Percentiles rank a stretch among this genome's conserved stretches.
These are phyloP conservation scores for Actias luna DNA, from an alignment of 2,888 invertebrate genomes.

Conservation along the genomic window DNA sequence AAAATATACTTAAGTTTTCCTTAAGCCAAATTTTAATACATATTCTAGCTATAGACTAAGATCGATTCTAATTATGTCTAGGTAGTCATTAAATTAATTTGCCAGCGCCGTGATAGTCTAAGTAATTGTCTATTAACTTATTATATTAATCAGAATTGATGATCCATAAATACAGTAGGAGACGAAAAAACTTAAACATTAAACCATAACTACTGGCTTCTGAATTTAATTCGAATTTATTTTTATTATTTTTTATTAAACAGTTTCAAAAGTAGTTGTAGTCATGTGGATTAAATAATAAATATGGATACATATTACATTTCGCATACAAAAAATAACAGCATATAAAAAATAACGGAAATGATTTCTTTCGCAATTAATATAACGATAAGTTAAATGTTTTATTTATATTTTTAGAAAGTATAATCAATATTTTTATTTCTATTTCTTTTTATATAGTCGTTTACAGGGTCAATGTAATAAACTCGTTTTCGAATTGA, in stretches of 20 bases:
- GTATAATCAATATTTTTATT: no score
- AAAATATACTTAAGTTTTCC: no score
- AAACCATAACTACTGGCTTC: constrained; percentile 25
- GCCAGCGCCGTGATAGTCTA: not conserved
- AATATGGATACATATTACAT: no score
- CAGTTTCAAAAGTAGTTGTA: constrained; percentile 19
- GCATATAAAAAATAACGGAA: no score
- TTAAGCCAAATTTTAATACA: not conserved
- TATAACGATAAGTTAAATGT: no score
- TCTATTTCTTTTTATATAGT: no score
- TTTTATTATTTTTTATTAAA: constrained; percentile 15
- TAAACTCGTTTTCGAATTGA: no score
- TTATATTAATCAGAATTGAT: constrained; percentile 4
- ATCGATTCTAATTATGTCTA: not conserved
- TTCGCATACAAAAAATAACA: not conserved
- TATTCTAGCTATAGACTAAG: not conserved
- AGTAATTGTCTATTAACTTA: not conserved
- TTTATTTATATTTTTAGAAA: no score
- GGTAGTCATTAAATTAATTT: not conserved
- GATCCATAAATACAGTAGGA: constrained; percentile 5
- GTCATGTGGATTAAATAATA: not conserved
- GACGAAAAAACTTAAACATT: constrained; percentile 18
- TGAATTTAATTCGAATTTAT: no score
- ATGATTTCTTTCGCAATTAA: no score
- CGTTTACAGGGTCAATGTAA: no score